phyloP scores from a whole-genome alignment of 2,888 invertebrate species.

The Digitonthophagus gazella region DNA sequence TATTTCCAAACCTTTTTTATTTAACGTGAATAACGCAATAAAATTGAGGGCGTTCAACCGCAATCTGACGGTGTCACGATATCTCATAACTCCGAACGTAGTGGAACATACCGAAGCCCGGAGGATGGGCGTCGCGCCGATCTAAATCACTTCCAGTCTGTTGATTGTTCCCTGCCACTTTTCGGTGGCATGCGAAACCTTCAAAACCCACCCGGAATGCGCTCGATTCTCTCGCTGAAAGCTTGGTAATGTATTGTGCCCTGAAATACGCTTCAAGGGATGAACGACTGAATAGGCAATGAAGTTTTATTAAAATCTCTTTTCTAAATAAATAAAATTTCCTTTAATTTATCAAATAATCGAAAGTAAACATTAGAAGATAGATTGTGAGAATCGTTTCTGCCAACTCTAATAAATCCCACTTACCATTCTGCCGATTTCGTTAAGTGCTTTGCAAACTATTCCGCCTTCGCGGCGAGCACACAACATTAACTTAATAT shows the following conservation, averaged over 20 bases:
- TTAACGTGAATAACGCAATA: background rate
- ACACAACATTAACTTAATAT: background rate
- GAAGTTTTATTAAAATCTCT: too few species aligned
- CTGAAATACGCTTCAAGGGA: background rate
- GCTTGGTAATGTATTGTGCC: background rate
- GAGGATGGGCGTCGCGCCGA: slow-evolving; percentile 29
- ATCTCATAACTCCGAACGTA: slow-evolving; percentile 42
- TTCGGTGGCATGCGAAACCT: slow-evolving; percentile 19
- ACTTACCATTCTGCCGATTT: background rate
- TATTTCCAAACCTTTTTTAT: background rate
- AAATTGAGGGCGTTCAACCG: background rate
- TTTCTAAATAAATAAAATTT: background rate
- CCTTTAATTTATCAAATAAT: background rate
- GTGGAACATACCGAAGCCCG: slow-evolving; percentile 36
- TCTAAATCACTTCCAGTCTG: slow-evolving; percentile 48
- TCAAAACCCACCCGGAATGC: background rate
- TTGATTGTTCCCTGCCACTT: slow-evolving; percentile 42
- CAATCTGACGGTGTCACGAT: slow-evolving; percentile 41
- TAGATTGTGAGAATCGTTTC: background rate
- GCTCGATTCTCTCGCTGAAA: background rate
- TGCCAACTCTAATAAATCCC: background rate
- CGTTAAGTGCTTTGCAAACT: background rate
- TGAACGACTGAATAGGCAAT: background rate
- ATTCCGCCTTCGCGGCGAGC: background rate
- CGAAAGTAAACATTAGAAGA: background rate